Evolutionary conservation across 2,113 vertebrate species (phyloP), one percentile per base, ranked within the genome.

Genomic region (Phylloscopus whistleri): DNA sequence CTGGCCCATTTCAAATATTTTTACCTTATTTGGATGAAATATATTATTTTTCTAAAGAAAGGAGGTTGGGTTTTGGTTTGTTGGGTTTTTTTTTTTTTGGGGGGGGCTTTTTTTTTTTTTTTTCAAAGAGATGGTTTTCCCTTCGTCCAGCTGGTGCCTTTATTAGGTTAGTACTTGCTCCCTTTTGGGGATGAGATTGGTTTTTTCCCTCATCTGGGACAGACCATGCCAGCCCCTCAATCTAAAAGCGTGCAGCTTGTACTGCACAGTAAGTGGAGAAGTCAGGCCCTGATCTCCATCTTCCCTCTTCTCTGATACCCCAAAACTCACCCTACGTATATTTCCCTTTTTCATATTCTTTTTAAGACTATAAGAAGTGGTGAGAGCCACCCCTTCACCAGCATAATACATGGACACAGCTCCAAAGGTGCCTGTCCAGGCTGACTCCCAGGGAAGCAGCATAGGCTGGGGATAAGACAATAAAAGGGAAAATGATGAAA

Each of bases 11-110:
- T 97, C 98, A 97, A 98, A 98, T 98, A 98, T 98, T 98, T 98
- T 98, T 98, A 98, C 98, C 98, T 98, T 98, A 98, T 98, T 98
- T 98, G 98, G 98, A 98, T 98, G 97, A 98, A 98, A 98, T 97
- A 98, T 98, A 98, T 98, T 98, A 98, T 98, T 98, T 98, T 98
- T 98, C 98, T 98, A 98, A 98, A 97, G 98, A 98, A 98, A 98
- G 98, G 96, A 82, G 77, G 88, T 84, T 88, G 44, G 33, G 44
- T 69, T 33, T 23, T 37, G 30, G 7, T 44, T 44, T 56, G 44
- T 21, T 21, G 2, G 39, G 39, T 41, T 41, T 41, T 41, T 41
- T 41, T 41, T 41, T 41, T 41, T 16, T 53, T 35, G 13, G 44
- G 20, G 18, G 18, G 20, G 46, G 19, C 21, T 46, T 67, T 55